Evolutionary conservation across 23 tunicate species (phyloP).

Genomic region (Corella eumyota): DNA sequence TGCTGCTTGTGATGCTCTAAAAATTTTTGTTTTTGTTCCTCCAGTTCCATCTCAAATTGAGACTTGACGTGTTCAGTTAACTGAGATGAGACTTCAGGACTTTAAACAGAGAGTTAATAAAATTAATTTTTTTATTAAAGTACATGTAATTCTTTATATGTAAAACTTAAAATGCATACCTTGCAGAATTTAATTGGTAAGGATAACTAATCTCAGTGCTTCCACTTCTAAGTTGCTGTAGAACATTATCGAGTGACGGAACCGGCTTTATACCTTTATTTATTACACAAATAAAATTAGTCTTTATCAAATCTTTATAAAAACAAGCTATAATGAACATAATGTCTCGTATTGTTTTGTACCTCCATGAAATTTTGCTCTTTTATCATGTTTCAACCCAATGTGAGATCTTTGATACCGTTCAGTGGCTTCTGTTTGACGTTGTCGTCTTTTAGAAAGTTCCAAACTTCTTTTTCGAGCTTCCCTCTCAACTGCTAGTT

Average conservation of each 20-base stretch:
- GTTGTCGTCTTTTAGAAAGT: slow-evolving; percentile 67
- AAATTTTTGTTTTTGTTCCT: slow-evolving; percentile 27
- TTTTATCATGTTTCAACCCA: slow-evolving; percentile 14
- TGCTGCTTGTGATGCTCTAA: slow-evolving; percentile 27
- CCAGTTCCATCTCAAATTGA: slow-evolving; percentile 21
- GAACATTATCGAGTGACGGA: slow-evolving; percentile 51
- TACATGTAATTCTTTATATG: background rate
- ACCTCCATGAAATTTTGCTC: slow-evolving; percentile 10
- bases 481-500: slow-evolving; percentile 78
- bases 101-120: too few relatives aligned
- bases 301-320: background rate
- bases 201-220: slow-evolving; percentile 34
- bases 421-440: slow-evolving; percentile 91
- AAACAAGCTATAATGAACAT: background rate
- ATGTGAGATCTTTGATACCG: slow-evolving; percentile 67
- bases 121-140: background rate
- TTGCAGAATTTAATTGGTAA: background rate
- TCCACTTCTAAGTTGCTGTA: slow-evolving; percentile 69
- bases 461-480: slow-evolving; percentile 56
- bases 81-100: slow-evolving; percentile 7
- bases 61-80: slow-evolving; percentile 8
- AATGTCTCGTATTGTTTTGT: slow-evolving; percentile 1
- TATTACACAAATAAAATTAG: background rate
- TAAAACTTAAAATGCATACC: slow-evolving; percentile 2
- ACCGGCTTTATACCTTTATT: slow-evolving; percentile 9